phyloP scores from a whole-genome alignment of 2,113 vertebrate genomes.

The Thymallus thymallus region DNA sequence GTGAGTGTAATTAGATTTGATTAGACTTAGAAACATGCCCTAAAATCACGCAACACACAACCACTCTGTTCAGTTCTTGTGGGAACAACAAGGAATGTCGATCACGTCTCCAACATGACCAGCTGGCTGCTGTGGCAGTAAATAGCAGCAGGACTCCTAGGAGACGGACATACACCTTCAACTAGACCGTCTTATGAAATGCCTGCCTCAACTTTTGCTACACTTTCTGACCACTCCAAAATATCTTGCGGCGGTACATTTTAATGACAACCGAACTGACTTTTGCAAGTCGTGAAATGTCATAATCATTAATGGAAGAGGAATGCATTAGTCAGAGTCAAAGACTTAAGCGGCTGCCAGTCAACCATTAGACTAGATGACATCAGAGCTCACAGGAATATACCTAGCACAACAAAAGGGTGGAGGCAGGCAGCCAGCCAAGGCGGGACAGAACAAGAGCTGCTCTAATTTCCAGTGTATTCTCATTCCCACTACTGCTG shows the following conservation, averaged over 20 bases:
- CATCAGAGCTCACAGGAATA: neutral
- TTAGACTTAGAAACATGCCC: slow-evolving; percentile 2
- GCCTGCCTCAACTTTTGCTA: neutral
- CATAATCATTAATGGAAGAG: neutral
- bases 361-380: neutral
- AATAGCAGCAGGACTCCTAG: neutral
- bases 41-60: neutral
- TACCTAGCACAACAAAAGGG: neutral
- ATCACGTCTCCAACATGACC: neutral
- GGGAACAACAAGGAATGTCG: slow-evolving; percentile 2
- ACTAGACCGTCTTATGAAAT: neutral
- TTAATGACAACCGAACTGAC: neutral
- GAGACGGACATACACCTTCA: neutral
- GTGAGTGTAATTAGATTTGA: slow-evolving; percentile 9
- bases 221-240: neutral
- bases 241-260: neutral
- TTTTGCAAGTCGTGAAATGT: neutral
- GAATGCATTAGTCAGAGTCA: neutral
- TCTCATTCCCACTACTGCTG: slow-evolving; percentile 3
- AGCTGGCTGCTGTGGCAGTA: neutral
- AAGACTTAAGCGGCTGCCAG: neutral
- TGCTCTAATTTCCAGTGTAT: neutral
- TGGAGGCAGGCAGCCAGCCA: no score
- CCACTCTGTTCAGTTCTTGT: neutral
- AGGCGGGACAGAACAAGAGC: neutral